phyloP scores from a whole-genome alignment of 92 coral and sea anemone genomes.

The Umimayanthus chanpuru region DNA sequence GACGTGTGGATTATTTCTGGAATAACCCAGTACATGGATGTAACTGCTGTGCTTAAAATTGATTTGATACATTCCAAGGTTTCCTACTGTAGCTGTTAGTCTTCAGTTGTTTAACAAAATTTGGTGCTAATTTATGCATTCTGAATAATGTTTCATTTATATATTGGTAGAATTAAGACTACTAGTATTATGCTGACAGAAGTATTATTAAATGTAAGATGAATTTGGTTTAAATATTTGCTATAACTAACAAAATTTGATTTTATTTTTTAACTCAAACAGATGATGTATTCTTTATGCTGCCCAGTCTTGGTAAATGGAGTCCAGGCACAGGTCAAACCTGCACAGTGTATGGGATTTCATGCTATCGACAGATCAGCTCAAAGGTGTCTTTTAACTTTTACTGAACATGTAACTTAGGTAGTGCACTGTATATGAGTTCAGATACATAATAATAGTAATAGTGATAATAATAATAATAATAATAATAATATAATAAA shows the following conservation, averaged over 20 bases:
- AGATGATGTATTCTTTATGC: constrained; percentile 71
- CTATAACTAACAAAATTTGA: neutral
- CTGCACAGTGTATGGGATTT: constrained; percentile 70
- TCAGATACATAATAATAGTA: neutral
- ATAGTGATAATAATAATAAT: too few relatives aligned
- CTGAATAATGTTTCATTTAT: too few relatives aligned
- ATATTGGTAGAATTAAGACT: too few relatives aligned
- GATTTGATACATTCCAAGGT: too few relatives aligned
- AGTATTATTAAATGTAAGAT: too few relatives aligned
- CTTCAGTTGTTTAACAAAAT: too few relatives aligned
- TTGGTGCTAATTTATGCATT: too few relatives aligned
- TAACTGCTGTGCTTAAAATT: too few relatives aligned
- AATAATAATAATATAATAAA: too few relatives aligned
- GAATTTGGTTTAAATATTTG: neutral
- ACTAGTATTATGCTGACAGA: neutral
- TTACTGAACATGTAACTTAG: neutral
- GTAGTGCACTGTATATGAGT: neutral
- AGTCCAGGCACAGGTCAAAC: constrained; percentile 13
- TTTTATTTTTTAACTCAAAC: neutral
- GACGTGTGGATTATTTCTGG: too few relatives aligned
- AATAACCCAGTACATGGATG: too few relatives aligned
- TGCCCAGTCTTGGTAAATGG: constrained; percentile 59
- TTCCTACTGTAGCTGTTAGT: too few relatives aligned
- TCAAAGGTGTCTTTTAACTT: constrained; percentile 56
- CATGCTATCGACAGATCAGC: constrained; percentile 79